Base-by-base conservation (phyloP, 2,888 invertebrate species). In the Chymomyza amoena region DNA sequence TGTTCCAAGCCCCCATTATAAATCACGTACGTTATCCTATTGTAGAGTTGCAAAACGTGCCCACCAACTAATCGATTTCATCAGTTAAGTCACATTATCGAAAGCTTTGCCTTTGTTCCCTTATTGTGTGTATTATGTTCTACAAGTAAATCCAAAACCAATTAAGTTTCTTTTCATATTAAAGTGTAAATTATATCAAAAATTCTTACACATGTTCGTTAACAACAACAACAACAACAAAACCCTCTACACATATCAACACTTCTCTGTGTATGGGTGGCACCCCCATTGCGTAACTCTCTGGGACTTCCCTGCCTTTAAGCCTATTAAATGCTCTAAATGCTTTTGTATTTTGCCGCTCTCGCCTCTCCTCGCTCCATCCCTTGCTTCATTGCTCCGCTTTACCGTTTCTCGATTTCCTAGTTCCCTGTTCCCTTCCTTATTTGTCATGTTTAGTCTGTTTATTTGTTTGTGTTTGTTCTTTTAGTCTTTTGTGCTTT, bases 311-410 rank as follows among this genome's bases (percentile, higher is more conserved):
- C 68, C 65, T 81, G 81, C 39, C 81, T 86, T 32, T 86, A 84
- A 84, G 83, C 83, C 84, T 84, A 84, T 84, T 84, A 84, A 84
- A 86, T 84, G 80, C 86, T 67, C 65, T 75, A 76, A 83, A 78
- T 81, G 75, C 87, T 86, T 32, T 84, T 84, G 84, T 86, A 45
- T 84, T 84, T 61, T 61, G 36, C 18, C 15, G 57, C 9, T 57
- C 20, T n/a, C 39, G 32, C 13, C 39, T 36, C 20, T 54, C 2
- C 15, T 54, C 18, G n/a, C n/a, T n/a, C n/a, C n/a, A n/a, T n/a
- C 52, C 18, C 25, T 25, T 25, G 25, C 25, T 25, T 3, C 25
- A 0, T 25, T 52, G 52, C 13, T 52, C 18, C 52, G 10, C 18
- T 9, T 9, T 3, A 10, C 54, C 18, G 2, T 13, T 16, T 20